Base-by-base conservation (phyloP, 2,797 vertebrate genomes). In the Cercopithecus mitis region DNA sequence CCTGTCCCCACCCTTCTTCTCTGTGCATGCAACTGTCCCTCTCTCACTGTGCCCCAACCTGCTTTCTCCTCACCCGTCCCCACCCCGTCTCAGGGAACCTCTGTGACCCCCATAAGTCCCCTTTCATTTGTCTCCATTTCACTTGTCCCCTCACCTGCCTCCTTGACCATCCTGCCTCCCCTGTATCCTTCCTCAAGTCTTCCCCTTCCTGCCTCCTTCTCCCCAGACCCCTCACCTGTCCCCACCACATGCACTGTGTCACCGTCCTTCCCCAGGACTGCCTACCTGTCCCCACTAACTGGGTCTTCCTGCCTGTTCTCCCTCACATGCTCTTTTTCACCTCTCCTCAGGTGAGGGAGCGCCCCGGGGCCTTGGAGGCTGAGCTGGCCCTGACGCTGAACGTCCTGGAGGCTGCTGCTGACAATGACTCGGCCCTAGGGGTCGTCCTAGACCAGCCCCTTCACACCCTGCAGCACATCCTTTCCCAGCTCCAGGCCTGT, bases 301-400 rank as follows among this genome's bases (percentile, higher is more conserved):
- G 7, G 57, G 25, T 25, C 64, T 50, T 70, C 64, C 50, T 47
- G 14, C 19, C 86, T 45, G 15, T 2, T 3, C 36, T 57, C 22
- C 64, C 27, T 80, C 67, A 72, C 33, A 30, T 77, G 36, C 20
- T 52, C 52, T 41, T 64, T 67, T 11, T 64, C 76, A 8, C 8
- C 52, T 61, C 7, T 45, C 41, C 20, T 57, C 90, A 97, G 94
- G 30, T 70, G 7, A 75, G 75, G 88, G 88, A 96, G 70, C 39
- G 24, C 22, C 80, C 41, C 0, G 1, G 30, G 45, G 90, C 75
- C 81, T 52, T 95, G 86, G 30, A 92, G 58, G 89, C 88, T 9
- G 82, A 97, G 80, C n/a, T 97, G 79, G 17, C 52, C 45, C 70
- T 97, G 87, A 96, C 64, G 0, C 64, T 52, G 64, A 79, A 81